phyloP scores from a whole-genome alignment of 92 coral and sea anemone genomes.

The Pocillopora meandrina region DNA sequence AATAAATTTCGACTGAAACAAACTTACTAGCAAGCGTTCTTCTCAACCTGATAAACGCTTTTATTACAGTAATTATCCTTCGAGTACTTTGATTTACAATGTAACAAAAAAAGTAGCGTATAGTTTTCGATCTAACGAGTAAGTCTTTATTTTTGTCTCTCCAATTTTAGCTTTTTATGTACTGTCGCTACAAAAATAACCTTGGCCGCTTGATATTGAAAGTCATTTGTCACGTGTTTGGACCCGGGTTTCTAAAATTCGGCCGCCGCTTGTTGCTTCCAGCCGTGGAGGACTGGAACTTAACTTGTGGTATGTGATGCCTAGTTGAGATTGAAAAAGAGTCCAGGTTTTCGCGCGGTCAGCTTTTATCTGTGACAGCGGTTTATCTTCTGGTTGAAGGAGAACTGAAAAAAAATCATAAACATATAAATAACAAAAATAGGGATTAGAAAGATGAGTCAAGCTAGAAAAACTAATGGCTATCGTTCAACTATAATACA shows the following conservation, averaged over 20 bases:
- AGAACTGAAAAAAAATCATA: constrained; percentile 57
- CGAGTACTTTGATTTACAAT: too few species aligned
- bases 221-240: constrained; percentile 10
- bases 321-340: constrained; percentile 63
- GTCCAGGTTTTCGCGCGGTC: constrained; percentile 58
- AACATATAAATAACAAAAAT: neutral
- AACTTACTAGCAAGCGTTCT: too few species aligned
- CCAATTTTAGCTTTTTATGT: too few species aligned
- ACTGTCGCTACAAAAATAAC: too few species aligned
- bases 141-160: too few species aligned
- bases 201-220: too few species aligned
- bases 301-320: constrained; percentile 55
- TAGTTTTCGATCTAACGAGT: too few species aligned
- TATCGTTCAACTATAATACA: too few species aligned
- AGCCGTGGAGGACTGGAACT: constrained; percentile 29
- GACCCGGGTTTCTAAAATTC: constrained; percentile 38
- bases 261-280: constrained; percentile 14
- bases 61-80: too few species aligned
- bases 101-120: too few species aligned
- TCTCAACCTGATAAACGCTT: too few species aligned
- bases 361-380: constrained; percentile 66
- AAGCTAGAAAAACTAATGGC: neutral
- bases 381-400: constrained; percentile 93
- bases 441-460: neutral
- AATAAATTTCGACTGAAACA: too few species aligned